These are phyloP conservation scores for Drosophila dunni DNA, from an alignment of 1,140 invertebrate species.

Conservation along the genomic window DNA sequence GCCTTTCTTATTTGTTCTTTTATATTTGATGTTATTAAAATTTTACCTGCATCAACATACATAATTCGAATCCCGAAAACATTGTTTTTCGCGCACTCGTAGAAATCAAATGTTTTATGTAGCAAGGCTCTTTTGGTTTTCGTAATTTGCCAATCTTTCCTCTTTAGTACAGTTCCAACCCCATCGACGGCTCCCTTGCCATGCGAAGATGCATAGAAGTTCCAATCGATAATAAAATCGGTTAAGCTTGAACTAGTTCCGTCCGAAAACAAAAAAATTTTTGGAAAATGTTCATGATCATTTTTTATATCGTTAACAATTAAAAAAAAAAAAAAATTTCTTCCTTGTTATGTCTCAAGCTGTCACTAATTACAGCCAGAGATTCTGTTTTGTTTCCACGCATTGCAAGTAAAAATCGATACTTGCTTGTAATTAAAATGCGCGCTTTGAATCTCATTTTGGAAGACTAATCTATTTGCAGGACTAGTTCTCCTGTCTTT, in stretches of 20 bases:
- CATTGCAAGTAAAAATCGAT: constrained; percentile 23
- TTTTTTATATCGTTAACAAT: not conserved
- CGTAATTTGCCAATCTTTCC: not conserved
- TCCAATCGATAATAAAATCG: not conserved
- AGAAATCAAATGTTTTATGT: not conserved
- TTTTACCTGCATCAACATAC: too few relatives aligned
- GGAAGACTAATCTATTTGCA: too few relatives aligned
- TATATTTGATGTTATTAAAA: too few relatives aligned
- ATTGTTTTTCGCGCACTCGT: not conserved
- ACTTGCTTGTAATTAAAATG: constrained; percentile 37
- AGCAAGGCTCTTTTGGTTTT: not conserved
- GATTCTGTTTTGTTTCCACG: not conserved
- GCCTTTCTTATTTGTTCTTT: too few relatives aligned
- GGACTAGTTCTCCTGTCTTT: not conserved
- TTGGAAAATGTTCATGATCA: too few relatives aligned
- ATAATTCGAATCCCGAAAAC: too few relatives aligned
- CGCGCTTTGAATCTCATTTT: constrained; percentile 35
- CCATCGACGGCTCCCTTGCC: constrained; percentile 4
- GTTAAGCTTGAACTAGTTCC: not conserved
- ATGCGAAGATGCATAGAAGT: not conserved
- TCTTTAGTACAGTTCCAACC: not conserved
- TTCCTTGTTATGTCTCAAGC: not conserved
- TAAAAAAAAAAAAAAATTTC: not conserved
- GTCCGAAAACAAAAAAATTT: not conserved
- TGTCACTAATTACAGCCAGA: not conserved